Conservation (phyloP, 2,113 vertebrate genomes). For the Smithornis capensis region DNA sequence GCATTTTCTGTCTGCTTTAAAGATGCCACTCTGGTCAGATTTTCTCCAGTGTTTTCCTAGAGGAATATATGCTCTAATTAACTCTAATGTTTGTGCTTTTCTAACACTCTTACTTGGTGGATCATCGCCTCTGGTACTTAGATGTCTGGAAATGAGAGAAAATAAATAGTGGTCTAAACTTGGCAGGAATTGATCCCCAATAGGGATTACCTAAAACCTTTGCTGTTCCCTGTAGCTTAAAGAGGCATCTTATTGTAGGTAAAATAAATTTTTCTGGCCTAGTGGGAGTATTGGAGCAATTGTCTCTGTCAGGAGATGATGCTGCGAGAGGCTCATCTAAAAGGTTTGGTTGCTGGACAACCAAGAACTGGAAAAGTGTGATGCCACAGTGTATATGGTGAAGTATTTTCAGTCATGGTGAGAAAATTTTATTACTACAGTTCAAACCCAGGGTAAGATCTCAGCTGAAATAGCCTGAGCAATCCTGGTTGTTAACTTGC, state of each 20-base stretch:
- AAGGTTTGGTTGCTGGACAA: not conserved
- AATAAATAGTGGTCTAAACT: slow-evolving; percentile 5
- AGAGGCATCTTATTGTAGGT: not conserved
- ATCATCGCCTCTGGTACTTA: not conserved
- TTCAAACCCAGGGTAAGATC: not conserved
- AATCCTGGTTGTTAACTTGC: not conserved
- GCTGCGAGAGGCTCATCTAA: not conserved
- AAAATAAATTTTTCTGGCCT: not conserved
- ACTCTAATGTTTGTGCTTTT: not conserved
- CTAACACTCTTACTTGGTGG: not conserved
- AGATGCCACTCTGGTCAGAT: not conserved
- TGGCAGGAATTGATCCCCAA: not conserved
- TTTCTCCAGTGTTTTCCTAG: not conserved
- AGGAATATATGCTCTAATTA: not conserved
- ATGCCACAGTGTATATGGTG: not conserved
- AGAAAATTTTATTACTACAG: not conserved
- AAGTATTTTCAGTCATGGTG: not conserved
- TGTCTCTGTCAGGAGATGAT: not conserved
- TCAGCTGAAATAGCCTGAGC: not conserved
- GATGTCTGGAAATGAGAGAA: not conserved
- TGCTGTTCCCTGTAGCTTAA: not conserved
- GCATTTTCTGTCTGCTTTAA: not conserved
- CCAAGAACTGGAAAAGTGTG: not conserved
- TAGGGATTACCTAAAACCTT: slow-evolving; percentile 7
- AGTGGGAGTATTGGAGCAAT: not conserved